Percentiles rank a stretch among this genome's conserved stretches.
These are phyloP conservation scores for Diaperis boleti DNA, from an alignment of 2,888 invertebrate genomes.

Conservation along the genomic window DNA sequence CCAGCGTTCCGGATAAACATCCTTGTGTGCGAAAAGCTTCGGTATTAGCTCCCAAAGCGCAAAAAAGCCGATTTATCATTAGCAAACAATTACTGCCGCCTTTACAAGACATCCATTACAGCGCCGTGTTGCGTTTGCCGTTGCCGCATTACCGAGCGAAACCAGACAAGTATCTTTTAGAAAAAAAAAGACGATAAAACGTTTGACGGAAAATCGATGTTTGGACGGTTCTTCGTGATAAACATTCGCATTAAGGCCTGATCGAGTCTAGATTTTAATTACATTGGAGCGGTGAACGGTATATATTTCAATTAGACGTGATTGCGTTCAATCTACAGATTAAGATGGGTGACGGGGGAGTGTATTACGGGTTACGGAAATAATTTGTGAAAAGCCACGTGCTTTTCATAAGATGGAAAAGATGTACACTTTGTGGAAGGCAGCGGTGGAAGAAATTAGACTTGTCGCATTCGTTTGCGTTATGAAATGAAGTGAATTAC, in stretches of 20 bases:
- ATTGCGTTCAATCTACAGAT: constrained; percentile 10
- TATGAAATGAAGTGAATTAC: too few relatives aligned
- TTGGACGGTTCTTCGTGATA: constrained; percentile 8
- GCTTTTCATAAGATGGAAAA: too few relatives aligned
- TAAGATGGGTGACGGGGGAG: constrained; percentile 8
- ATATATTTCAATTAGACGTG: constrained; percentile 17
- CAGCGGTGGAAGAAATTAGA: too few relatives aligned
- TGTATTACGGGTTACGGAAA: neutral
- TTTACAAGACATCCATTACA: constrained; percentile 18
- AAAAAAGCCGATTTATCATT: constrained; percentile 20
- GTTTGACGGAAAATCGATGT: constrained; percentile 30
- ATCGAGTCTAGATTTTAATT: constrained; percentile 23
- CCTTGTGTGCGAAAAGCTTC: neutral
- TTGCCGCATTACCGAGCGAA: constrained; percentile 13
- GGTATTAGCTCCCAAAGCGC: too few relatives aligned
- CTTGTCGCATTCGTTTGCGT: too few relatives aligned
- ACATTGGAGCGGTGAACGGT: constrained; percentile 1
- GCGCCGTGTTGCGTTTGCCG: constrained; percentile 10
- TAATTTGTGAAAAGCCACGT: neutral
- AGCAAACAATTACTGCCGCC: constrained; percentile 14
- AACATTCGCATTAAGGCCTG: constrained; percentile 22
- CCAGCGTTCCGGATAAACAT: neutral
- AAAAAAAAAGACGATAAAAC: constrained; percentile 9
- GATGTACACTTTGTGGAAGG: too few relatives aligned
- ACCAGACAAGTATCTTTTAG: constrained; percentile 23